Conservation (phyloP, 2,797 vertebrate genomes). For the Pseudopleuronectes americanus region DNA sequence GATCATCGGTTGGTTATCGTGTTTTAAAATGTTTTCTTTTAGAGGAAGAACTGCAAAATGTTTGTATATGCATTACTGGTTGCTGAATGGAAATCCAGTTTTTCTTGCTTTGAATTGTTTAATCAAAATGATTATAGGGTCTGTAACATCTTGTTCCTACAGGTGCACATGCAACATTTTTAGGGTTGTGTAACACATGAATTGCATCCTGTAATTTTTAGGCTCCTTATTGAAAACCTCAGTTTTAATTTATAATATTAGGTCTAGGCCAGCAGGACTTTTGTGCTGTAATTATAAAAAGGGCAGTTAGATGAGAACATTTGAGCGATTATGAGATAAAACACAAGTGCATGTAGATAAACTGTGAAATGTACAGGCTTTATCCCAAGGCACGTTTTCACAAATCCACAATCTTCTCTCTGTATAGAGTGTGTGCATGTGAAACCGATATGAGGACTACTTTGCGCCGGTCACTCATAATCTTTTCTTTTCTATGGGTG, state of each 20-base stretch:
- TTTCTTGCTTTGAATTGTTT: constrained; percentile 37
- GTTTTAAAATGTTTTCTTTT: constrained; percentile 25
- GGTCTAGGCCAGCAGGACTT: constrained; percentile 3
- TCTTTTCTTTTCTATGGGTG: constrained; percentile 61
- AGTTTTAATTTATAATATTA: constrained; percentile 9
- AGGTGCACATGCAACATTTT: constrained; percentile 31
- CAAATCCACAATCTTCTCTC: constrained; percentile 62
- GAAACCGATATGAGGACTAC: constrained; percentile 53
- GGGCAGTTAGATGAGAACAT: constrained; percentile 21
- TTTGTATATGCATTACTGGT: neutral
- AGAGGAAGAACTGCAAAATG: constrained; percentile 1
- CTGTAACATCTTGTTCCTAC: constrained; percentile 40
- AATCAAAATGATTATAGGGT: constrained; percentile 38
- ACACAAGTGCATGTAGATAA: too few species aligned
- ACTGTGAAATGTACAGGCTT: constrained; percentile 23
- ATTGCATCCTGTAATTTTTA: neutral
- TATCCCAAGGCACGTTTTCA: constrained; percentile 55
- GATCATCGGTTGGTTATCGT: neutral
- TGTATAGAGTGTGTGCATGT: constrained; percentile 46
- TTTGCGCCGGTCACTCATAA: constrained; percentile 49
- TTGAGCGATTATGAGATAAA: neutral
- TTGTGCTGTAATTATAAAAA: constrained; percentile 20
- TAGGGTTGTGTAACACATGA: constrained; percentile 32
- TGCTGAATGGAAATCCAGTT: constrained; percentile 37
- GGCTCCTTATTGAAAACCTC: neutral